Conservation (phyloP, 2,888 invertebrate species). For the Calephelis perditalis region DNA sequence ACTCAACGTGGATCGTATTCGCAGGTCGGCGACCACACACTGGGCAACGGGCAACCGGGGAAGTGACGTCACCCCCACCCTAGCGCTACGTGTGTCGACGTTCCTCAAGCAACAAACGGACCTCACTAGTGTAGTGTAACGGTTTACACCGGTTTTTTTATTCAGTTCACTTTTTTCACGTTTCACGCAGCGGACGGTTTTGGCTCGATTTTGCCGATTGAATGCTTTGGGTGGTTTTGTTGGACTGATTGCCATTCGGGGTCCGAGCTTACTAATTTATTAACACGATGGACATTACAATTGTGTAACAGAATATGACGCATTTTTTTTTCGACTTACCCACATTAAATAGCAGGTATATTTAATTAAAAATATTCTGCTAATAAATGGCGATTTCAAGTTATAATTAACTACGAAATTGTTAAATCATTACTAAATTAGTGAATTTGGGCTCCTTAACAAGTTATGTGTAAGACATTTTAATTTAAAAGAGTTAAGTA, state of each 20-base stretch:
- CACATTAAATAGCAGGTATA: too few relatives aligned
- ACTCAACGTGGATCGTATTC: conserved; percentile 61
- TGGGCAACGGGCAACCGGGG: conserved; percentile 64
- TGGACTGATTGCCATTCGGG: conserved; percentile 20
- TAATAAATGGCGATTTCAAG: not conserved
- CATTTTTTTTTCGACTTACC: too few relatives aligned
- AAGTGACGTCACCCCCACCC: conserved; percentile 56
- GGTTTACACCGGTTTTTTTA: conserved; percentile 33
- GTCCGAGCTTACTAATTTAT: too few relatives aligned
- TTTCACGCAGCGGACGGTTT: conserved; percentile 35
- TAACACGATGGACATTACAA: too few relatives aligned
- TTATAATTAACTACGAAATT: not conserved
- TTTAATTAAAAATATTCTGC: not conserved
- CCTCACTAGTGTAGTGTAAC: conserved; percentile 72
- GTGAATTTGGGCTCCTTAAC: not conserved
- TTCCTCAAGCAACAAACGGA: conserved; percentile 69
- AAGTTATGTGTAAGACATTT: not conserved
- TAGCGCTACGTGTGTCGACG: conserved; percentile 72
- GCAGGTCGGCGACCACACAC: conserved; percentile 58
- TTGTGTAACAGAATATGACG: not conserved
- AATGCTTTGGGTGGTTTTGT: conserved; percentile 28
- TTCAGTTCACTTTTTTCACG: conserved; percentile 27
- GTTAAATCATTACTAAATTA: not conserved
- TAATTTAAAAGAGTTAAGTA: not conserved
- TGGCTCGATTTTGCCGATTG: conserved; percentile 34